Conservation (phyloP, 1,140 invertebrate genomes). For the Megalonaias nervosa region DNA sequence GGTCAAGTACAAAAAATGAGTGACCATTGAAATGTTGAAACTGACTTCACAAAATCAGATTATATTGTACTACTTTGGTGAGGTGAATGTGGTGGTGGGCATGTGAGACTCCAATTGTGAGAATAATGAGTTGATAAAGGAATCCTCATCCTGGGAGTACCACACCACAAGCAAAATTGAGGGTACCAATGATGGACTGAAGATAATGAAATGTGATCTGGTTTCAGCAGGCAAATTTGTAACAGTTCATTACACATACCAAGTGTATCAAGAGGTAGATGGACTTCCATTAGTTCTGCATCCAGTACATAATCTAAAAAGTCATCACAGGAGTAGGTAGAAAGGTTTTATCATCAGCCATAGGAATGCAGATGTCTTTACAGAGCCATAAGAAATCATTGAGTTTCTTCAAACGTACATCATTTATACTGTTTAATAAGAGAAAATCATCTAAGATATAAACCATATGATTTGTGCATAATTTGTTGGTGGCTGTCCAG, state of each 20-base stretch:
- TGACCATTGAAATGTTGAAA: no score
- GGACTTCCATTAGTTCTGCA: no score
- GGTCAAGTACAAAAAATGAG: no score
- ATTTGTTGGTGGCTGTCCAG: slow-evolving; percentile 12
- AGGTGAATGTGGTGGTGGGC: no score
- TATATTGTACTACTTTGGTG: no score
- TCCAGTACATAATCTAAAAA: slow-evolving; percentile 1
- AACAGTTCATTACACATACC: background rate
- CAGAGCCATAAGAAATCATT: background rate
- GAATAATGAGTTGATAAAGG: background rate
- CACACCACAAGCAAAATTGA: slow-evolving; percentile 33
- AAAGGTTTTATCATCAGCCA: background rate
- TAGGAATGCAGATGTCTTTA: slow-evolving; percentile 9
- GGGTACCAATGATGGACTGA: slow-evolving; percentile 17
- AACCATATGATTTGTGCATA: background rate
- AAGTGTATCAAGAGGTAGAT: background rate
- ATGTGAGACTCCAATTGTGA: no score
- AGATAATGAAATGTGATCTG: background rate
- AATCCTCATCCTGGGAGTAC: slow-evolving; percentile 25
- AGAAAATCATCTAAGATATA: slow-evolving; percentile 43
- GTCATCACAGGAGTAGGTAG: background rate
- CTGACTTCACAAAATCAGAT: no score
- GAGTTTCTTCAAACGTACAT: background rate
- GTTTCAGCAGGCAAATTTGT: no score
- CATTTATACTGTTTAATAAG: slow-evolving; percentile 7